phyloP scores from a whole-genome alignment of 1,140 invertebrate genomes.

The Platyscapa corneri region DNA sequence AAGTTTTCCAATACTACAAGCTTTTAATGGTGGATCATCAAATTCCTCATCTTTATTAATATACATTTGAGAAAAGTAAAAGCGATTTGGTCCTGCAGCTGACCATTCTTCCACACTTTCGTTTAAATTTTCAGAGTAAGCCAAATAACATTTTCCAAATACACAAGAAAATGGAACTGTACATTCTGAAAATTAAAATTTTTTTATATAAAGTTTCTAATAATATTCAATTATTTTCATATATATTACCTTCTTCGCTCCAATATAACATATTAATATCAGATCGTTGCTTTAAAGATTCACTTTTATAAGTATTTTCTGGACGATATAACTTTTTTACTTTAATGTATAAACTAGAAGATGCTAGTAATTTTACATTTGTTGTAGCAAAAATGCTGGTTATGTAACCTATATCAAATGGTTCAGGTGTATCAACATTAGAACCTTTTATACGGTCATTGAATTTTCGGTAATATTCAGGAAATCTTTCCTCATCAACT shows the following conservation, averaged over 20 bases:
- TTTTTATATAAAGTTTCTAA: slow-evolving; percentile 27
- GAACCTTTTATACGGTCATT: slow-evolving; percentile 83
- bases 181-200: slow-evolving; percentile 69
- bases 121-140: slow-evolving; percentile 76
- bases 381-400: slow-evolving; percentile 76
- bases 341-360: slow-evolving; percentile 79
- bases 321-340: slow-evolving; percentile 85
- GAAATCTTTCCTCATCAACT: slow-evolving; percentile 83
- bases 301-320: slow-evolving; percentile 82
- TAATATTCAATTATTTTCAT: not conserved
- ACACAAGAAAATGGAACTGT: slow-evolving; percentile 75
- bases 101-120: slow-evolving; percentile 78
- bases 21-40: slow-evolving; percentile 78
- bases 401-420: slow-evolving; percentile 84
- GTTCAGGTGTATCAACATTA: slow-evolving; percentile 83
- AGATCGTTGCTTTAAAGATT: slow-evolving; percentile 74
- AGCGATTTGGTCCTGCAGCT: slow-evolving; percentile 79
- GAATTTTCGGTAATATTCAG: slow-evolving; percentile 86
- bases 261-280: slow-evolving; percentile 87
- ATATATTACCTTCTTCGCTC: slow-evolving; percentile 80
- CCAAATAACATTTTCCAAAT: slow-evolving; percentile 79
- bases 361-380: slow-evolving; percentile 72
- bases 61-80: slow-evolving; percentile 86
- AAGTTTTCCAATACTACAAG: slow-evolving; percentile 76
- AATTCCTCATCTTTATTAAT: slow-evolving; percentile 77